These are phyloP conservation scores for Euura lappo DNA, from an alignment of 1,140 invertebrate species.

Conservation along the genomic window DNA sequence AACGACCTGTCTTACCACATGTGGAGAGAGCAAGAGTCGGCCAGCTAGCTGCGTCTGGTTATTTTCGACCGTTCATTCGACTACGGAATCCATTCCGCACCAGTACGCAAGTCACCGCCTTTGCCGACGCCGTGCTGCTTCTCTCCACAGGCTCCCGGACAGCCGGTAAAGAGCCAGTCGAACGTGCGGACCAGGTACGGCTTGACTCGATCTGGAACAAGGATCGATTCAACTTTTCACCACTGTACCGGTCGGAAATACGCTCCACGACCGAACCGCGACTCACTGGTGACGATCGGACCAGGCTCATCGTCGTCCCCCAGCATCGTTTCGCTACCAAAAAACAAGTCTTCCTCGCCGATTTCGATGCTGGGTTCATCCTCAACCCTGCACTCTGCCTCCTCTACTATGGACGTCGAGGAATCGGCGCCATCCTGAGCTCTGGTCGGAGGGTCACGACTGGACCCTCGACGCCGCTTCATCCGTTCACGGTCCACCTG, in stretches of 20 bases:
- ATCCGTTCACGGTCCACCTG: too few species aligned
- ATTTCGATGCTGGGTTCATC: neutral
- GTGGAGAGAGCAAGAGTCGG: neutral
- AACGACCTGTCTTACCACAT: neutral
- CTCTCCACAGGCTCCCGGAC: slow-evolving; percentile 19
- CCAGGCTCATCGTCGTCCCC: neutral
- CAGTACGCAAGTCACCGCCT: neutral
- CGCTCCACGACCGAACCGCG: neutral
- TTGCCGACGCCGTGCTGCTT: neutral
- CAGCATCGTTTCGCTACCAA: neutral
- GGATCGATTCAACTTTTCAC: neutral
- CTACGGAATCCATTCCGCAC: neutral
- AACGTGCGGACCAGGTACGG: slow-evolving; percentile 25
- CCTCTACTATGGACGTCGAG: neutral
- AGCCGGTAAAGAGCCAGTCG: slow-evolving; percentile 39
- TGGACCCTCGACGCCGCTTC: too few species aligned
- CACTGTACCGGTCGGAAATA: too few species aligned
- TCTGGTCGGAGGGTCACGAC: too few species aligned
- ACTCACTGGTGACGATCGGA: neutral
- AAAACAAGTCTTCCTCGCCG: neutral
- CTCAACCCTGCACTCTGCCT: neutral
- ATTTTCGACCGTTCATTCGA: neutral
- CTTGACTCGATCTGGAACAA: slow-evolving; percentile 29
- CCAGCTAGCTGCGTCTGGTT: neutral
- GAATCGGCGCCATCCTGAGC: neutral